Evolutionary conservation across 2,113 vertebrate genomes (phyloP).

Genomic region (Ancistrus triradiatus): DNA sequence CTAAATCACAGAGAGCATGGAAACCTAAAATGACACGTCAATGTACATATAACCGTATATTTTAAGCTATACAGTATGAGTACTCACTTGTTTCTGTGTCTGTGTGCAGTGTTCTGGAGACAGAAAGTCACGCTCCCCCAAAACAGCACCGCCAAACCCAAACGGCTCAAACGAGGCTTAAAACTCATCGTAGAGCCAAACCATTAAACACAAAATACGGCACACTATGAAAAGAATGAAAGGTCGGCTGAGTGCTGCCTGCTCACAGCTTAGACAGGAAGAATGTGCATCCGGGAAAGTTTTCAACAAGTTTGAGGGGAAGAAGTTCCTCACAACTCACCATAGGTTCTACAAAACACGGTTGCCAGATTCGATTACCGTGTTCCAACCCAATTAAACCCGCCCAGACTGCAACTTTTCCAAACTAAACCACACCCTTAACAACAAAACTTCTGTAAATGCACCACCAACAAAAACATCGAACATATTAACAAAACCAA

Average conservation of each 20-base stretch:
- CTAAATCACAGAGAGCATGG: too few relatives aligned
- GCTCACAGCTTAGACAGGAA: not conserved
- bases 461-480: too few relatives aligned
- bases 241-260: not conserved
- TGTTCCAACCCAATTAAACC: not conserved
- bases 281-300: not conserved
- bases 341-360: slow-evolving; percentile 33
- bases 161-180: slow-evolving; percentile 36
- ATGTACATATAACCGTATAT: too few relatives aligned
- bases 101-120: slow-evolving; percentile 58
- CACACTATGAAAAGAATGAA: not conserved
- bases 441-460: not conserved
- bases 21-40: too few relatives aligned
- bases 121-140: slow-evolving; percentile 55
- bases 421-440: not conserved
- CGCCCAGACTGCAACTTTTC: not conserved
- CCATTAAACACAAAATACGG: slow-evolving; percentile 3
- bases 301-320: slow-evolving; percentile 54
- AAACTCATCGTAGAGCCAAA: slow-evolving; percentile 39
- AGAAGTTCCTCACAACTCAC: slow-evolving; percentile 42
- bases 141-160: slow-evolving; percentile 54
- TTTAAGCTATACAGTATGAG: not conserved
- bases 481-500: not conserved
- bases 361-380: slow-evolving; percentile 10
- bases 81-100: slow-evolving; percentile 67